A percentile compares a stretch with the other conserved stretches of the same genome.
Evolutionary conservation across 2,797 vertebrate species (phyloP).

Genomic region (Acrocephalus scirpaceus): DNA sequence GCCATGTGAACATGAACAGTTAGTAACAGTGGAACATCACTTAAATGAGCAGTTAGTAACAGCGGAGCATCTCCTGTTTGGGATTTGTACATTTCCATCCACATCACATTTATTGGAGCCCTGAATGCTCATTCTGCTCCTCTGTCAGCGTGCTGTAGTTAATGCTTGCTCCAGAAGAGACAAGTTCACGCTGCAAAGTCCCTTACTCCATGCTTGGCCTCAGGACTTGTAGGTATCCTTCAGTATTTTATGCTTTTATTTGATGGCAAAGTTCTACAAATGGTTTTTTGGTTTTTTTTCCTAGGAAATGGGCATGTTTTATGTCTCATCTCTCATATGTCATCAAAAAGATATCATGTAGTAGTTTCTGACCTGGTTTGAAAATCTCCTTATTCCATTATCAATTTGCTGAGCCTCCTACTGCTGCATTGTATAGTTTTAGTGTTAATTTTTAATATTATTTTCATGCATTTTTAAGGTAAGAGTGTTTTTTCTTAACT

Average conservation of each 20-base stretch:
- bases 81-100: neutral
- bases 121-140: neutral
- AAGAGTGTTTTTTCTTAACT: slow-evolving; percentile 40
- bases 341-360: neutral
- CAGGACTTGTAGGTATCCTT: neutral
- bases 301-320: neutral
- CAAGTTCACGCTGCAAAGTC: neutral
- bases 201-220: neutral
- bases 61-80: neutral
- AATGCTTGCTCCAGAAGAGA: neutral
- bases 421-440: slow-evolving; percentile 44
- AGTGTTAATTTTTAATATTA: slow-evolving; percentile 71
- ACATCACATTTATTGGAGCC: neutral
- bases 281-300: neutral
- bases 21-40: neutral
- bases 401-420: slow-evolving; percentile 38
- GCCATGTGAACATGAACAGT: neutral
- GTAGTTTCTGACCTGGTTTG: slow-evolving; percentile 41
- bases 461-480: slow-evolving; percentile 71
- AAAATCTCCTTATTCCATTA: slow-evolving; percentile 42
- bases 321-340: neutral
- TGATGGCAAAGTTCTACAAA: neutral
- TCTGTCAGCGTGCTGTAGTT: neutral
- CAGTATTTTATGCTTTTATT: neutral
- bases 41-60: neutral